Percentiles rank a stretch among this genome's conserved stretches.
These are phyloP conservation scores for Heteromurus nitidus DNA, from an alignment of 2,888 invertebrate species.

Conservation along the genomic window DNA sequence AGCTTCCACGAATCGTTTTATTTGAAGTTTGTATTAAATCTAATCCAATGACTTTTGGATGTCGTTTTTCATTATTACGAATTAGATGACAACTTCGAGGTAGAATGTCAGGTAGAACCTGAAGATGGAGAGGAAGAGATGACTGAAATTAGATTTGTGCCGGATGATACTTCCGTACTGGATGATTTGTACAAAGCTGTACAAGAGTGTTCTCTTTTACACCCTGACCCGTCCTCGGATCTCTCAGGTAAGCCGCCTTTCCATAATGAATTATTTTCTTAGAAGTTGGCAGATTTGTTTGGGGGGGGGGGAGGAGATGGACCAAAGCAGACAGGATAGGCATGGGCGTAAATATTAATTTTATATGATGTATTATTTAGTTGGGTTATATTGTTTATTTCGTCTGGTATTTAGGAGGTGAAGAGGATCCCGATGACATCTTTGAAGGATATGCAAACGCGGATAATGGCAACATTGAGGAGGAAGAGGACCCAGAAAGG, in stretches of 20 bases:
- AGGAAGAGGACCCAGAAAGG: constrained; percentile 38
- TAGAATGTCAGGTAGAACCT: constrained; percentile 69
- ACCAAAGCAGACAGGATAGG: too few species aligned
- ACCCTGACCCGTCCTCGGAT: constrained; percentile 85
- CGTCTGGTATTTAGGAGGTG: constrained; percentile 26
- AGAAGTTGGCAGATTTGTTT: not conserved
- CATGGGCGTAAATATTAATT: not conserved
- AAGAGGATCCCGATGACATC: constrained; percentile 55
- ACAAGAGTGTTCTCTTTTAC: constrained; percentile 85
- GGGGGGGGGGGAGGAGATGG: not conserved
- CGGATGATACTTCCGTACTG: constrained; percentile 80
- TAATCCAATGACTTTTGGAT: not conserved
- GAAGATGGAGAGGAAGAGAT: constrained; percentile 79
- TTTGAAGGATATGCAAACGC: constrained; percentile 51
- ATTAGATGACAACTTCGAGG: constrained; percentile 75
- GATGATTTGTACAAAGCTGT: constrained; percentile 84
- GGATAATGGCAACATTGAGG: constrained; percentile 19
- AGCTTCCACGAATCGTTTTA: not conserved
- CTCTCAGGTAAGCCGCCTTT: constrained; percentile 76
- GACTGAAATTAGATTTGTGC: constrained; percentile 85
- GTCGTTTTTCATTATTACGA: not conserved
- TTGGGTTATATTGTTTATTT: too few species aligned
- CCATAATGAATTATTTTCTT: too few species aligned
- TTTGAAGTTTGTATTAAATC: not conserved
- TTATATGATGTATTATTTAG: too few species aligned